Conservation (phyloP, 2,888 invertebrate species). For the Apocheima hispidaria region DNA sequence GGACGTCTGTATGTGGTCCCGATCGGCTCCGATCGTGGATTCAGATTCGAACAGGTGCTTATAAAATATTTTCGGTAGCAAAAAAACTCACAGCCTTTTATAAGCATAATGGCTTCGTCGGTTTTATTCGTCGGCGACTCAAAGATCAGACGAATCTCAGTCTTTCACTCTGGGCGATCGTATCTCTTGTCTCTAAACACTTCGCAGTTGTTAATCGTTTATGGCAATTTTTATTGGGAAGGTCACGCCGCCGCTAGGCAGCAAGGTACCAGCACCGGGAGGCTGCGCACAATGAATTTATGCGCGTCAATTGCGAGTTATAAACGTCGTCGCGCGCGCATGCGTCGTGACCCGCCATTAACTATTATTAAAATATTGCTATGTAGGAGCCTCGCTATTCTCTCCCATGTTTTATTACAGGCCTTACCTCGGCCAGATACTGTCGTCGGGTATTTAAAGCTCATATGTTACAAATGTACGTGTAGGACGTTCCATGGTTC, state of each 20-base stretch:
- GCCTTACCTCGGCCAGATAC: slow-evolving; percentile 71
- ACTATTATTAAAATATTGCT: slow-evolving; percentile 85
- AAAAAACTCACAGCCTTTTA: slow-evolving; percentile 68
- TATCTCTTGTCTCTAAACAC: slow-evolving; percentile 34
- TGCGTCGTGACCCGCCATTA: slow-evolving; percentile 81
- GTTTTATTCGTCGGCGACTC: slow-evolving; percentile 62
- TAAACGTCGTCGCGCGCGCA: slow-evolving; percentile 79
- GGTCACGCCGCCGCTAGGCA: slow-evolving; percentile 57
- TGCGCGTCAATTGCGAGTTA: slow-evolving; percentile 80
- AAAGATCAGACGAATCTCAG: slow-evolving; percentile 45
- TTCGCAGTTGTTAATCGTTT: slow-evolving; percentile 57
- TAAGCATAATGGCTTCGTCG: slow-evolving; percentile 63
- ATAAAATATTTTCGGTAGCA: slow-evolving; percentile 67
- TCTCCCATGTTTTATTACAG: slow-evolving; percentile 81
- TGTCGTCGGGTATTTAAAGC: slow-evolving; percentile 82
- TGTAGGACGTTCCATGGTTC: slow-evolving; percentile 68
- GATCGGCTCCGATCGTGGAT: slow-evolving; percentile 65
- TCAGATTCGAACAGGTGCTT: slow-evolving; percentile 68
- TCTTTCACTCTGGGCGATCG: slow-evolving; percentile 37
- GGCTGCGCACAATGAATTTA: slow-evolving; percentile 74
- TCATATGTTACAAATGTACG: slow-evolving; percentile 78
- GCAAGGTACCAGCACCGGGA: slow-evolving; percentile 60
- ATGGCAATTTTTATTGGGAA: slow-evolving; percentile 64
- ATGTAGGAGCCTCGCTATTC: slow-evolving; percentile 80
- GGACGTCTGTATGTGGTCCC: slow-evolving; percentile 76